Conservation (phyloP, 2,113 vertebrate species). For the Chloropsis cyanopogon region DNA sequence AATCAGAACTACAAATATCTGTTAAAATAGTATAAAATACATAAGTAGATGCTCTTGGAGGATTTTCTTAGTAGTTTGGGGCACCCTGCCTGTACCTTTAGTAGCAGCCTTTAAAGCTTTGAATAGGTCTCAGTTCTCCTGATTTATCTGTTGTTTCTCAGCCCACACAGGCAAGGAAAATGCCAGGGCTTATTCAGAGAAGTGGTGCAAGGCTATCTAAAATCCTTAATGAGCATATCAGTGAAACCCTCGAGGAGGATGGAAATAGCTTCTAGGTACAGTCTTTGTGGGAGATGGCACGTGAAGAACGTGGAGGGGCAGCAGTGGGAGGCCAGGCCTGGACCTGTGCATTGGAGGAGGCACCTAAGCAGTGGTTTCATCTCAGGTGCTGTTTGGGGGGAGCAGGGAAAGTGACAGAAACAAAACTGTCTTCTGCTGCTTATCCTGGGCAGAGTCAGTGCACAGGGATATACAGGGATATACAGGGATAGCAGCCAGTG, state of each 20-base stretch:
- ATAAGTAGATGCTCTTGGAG: neutral
- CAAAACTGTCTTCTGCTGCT: neutral
- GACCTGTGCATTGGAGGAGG: fast-evolving
- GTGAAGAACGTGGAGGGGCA: neutral
- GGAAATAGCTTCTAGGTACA: neutral
- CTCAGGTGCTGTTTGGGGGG: neutral
- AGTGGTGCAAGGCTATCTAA: neutral
- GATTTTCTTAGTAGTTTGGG: neutral
- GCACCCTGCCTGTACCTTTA: neutral
- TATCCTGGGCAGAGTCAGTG: neutral
- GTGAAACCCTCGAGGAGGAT: neutral
- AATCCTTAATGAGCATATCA: neutral
- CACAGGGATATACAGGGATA: neutral
- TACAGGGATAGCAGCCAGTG: neutral
- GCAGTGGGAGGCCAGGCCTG: fast-evolving
- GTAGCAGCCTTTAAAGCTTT: neutral
- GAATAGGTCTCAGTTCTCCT: neutral
- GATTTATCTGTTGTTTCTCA: neutral
- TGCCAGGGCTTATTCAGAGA: neutral
- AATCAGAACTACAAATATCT: neutral
- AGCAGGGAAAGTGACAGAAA: neutral
- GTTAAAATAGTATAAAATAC: neutral
- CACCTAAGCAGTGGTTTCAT: fast-evolving
- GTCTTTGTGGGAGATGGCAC: neutral
- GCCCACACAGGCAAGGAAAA: no score